Evolutionary conservation across 2,113 vertebrate species (phyloP), one percentile per base, ranked within the genome.

Genomic region (Anas platyrhynchos): DNA sequence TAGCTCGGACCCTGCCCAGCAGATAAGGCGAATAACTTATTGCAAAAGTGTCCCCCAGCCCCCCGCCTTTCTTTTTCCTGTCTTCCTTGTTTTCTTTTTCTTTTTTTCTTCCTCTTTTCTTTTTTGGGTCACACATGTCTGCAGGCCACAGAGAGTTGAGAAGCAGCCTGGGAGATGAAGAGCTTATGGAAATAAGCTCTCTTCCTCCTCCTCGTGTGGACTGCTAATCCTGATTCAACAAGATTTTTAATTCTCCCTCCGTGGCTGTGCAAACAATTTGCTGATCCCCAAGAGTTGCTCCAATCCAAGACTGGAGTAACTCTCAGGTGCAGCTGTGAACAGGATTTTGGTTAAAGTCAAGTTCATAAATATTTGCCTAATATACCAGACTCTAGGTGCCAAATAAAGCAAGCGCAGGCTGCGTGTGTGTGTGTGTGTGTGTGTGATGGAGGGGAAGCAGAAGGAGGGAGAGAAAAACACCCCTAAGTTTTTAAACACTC

Each of bases 321-420:
- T 82, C 88, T 95, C 62, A 94, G 94, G 93, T 97, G 75, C 77
- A 94, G 83, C 89, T 63, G 68, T 74, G 91, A 95, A 86, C 79
- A 80, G 88, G 88, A 86, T 96, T 97, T 94, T 88, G 93, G 97
- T 94, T 88, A 91, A 96, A 96, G 80, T 97, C 86, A 97, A 94
- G 81, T 97, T 95, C 93, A 89, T 97, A 92, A 93, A 85, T 96
- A 98, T 96, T 97, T 98, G 91, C 84, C 74, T 93, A 97, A 96
- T 97, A 97, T 95, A 95, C 50, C 74, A 85, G 78, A 86, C 77
- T 83, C 81, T 78, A 85, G 89, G 71, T 93, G 86, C 91, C 89
- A 94, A 91, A 96, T 86, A 93, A 95, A 94, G 86, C 83, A 90
- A 88, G 48, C 21, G 38, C 54, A 80, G 71, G 26, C 46, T 48